A percentile compares a stretch with the other conserved stretches of the same genome.
These are phyloP conservation scores for Drosophila testacea DNA, from an alignment of 2,888 invertebrate species.

Conservation along the genomic window DNA sequence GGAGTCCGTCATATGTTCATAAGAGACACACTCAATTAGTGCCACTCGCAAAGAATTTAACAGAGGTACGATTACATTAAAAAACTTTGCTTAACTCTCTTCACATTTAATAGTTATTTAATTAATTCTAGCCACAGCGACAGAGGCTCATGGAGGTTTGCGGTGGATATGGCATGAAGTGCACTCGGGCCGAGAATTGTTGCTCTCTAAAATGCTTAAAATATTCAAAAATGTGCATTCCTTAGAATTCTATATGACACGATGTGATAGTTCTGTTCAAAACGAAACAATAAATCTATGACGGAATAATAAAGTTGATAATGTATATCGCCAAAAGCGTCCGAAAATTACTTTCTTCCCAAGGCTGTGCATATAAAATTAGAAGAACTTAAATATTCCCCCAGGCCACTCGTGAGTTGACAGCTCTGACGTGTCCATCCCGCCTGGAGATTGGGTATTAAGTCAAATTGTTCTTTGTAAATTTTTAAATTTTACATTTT, in stretches of 20 bases:
- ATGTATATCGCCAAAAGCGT: not conserved
- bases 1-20: not conserved
- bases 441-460: not conserved
- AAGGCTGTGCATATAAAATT: conserved; percentile 5
- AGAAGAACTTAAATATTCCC: conserved; percentile 5
- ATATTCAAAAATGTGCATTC: conserved; percentile 5
- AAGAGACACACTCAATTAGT: conserved; percentile 5
- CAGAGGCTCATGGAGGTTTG: not conserved
- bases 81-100: too few relatives aligned
- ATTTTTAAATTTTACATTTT: conserved; percentile 11
- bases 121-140: not conserved
- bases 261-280: not conserved
- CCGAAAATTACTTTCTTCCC: conserved; percentile 1
- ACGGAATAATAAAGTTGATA: conserved; percentile 2
- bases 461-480: conserved; percentile 10
- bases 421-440: conserved; percentile 10
- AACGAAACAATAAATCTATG: conserved; percentile 8
- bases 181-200: conserved; percentile 15
- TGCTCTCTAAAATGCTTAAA: conserved; percentile 14
- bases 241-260: not conserved
- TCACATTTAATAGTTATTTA: too few relatives aligned
- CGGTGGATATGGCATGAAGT: conserved; percentile 1
- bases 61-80: not conserved
- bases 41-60: not conserved
- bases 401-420: not conserved